These are phyloP conservation scores for Porites lutea DNA, from an alignment of 64 coral and sea anemone genomes.

Conservation along the genomic window DNA sequence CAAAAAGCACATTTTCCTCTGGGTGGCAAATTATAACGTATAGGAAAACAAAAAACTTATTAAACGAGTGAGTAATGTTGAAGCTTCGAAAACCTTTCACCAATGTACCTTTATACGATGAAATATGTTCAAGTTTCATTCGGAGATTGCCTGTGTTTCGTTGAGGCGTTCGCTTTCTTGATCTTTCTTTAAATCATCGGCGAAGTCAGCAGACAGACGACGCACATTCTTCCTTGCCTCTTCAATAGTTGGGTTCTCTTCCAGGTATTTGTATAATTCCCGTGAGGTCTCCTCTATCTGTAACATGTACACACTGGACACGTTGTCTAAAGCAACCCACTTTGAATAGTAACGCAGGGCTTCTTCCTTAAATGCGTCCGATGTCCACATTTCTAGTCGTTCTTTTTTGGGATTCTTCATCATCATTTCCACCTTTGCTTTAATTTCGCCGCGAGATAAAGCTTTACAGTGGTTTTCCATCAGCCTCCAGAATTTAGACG, in stretches of 20 bases:
- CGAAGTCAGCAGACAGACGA: constrained; percentile 18
- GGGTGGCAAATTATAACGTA: too few species aligned
- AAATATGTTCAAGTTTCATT: too few species aligned
- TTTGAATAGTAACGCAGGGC: constrained; percentile 50
- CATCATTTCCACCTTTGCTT: constrained; percentile 1
- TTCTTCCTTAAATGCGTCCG: constrained; percentile 12
- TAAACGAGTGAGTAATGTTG: too few species aligned
- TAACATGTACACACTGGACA: constrained; percentile 61
- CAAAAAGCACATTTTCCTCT: too few species aligned
- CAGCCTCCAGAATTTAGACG: constrained; percentile 55
- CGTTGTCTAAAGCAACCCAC: constrained; percentile 66
- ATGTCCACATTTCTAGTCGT: constrained; percentile 62
- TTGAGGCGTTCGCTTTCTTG: background rate
- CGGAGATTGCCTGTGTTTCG: background rate
- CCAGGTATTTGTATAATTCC: constrained; percentile 44
- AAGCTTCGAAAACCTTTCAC: too few species aligned
- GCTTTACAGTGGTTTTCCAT: constrained; percentile 46
- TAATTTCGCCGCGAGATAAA: background rate
- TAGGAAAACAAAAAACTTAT: too few species aligned
- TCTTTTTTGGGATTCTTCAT: constrained; percentile 35
- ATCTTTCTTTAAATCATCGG: constrained; percentile 24
- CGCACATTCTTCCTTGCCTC: constrained; percentile 41
- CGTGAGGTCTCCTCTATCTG: constrained; percentile 57
- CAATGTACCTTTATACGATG: too few species aligned
- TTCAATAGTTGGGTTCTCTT: constrained; percentile 64